These are phyloP conservation scores for Arremon aurantiirostris DNA, from an alignment of 2,797 vertebrate species.

Conservation along the genomic window DNA sequence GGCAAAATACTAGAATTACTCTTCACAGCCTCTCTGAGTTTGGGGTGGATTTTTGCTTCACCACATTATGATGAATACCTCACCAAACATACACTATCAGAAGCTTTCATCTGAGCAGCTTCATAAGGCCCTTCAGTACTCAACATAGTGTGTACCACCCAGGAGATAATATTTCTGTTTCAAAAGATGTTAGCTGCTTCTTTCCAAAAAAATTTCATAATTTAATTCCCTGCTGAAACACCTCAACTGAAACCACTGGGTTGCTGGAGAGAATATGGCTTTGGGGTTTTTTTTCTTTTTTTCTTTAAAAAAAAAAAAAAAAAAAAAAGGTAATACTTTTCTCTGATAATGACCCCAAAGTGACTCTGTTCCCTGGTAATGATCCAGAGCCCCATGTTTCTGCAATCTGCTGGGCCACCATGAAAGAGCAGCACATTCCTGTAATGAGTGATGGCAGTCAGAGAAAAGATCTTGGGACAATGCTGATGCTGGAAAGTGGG, in stretches of 20 bases:
- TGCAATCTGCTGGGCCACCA: background rate
- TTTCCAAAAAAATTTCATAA: background rate
- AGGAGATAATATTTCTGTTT: constrained; percentile 4
- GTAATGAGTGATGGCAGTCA: constrained; percentile 11
- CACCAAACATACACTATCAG: background rate
- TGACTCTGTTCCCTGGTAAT: constrained; percentile 37
- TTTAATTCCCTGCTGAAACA: constrained; percentile 24
- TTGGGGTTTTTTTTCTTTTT: no score
- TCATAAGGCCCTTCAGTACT: background rate
- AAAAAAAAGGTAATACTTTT: background rate
- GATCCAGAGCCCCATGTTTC: constrained; percentile 23
- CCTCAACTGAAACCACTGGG: accelerated
- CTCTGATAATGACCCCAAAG: constrained; percentile 39
- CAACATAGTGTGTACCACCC: background rate
- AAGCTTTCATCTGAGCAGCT: constrained; percentile 31
- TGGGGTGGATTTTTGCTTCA: constrained; percentile 1
- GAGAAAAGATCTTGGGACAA: constrained; percentile 40
- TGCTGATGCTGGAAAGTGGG: background rate
- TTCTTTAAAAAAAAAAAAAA: background rate
- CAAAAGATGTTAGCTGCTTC: background rate
- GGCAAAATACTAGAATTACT: constrained; percentile 8
- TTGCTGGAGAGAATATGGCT: background rate
- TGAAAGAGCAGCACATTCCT: background rate
- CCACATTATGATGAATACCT: background rate
- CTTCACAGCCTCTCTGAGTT: background rate